phyloP scores from a whole-genome alignment of 2,797 vertebrate genomes.

The Masticophis lateralis region DNA sequence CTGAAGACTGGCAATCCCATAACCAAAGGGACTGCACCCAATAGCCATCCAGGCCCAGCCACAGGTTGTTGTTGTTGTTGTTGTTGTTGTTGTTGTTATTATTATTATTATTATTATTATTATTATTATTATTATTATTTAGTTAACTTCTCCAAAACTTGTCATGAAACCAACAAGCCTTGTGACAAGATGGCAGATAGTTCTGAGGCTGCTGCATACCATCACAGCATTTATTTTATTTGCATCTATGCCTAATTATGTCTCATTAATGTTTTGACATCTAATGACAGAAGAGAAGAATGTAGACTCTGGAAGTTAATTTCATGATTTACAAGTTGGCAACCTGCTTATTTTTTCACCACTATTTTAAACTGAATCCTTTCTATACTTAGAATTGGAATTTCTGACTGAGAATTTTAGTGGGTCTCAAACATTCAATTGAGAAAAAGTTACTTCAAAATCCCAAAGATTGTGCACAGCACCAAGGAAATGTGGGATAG shows the following conservation, averaged over 20 bases:
- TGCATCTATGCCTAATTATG: conserved; percentile 39
- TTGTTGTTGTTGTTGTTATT: too few relatives aligned
- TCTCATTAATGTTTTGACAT: conserved; percentile 34
- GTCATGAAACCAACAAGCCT: neutral
- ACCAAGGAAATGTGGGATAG: neutral
- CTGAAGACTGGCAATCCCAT: too few relatives aligned
- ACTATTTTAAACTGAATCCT: conserved; percentile 36
- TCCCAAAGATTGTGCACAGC: conserved; percentile 1
- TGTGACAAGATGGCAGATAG: neutral
- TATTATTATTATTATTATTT: too few relatives aligned
- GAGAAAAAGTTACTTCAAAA: conserved; percentile 23
- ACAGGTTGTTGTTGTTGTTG: too few relatives aligned
- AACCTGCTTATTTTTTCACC: conserved; percentile 20
- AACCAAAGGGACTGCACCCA: too few relatives aligned
- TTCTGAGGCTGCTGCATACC: neutral
- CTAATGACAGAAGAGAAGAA: conserved; percentile 24
- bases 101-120: too few relatives aligned
- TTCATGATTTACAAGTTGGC: conserved; percentile 19
- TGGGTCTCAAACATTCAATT: neutral
- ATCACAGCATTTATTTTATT: conserved; percentile 25
- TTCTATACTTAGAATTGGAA: conserved; percentile 35
- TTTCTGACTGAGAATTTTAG: conserved; percentile 28
- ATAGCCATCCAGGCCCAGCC: too few relatives aligned
- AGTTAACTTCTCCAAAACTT: neutral
- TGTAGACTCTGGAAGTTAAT: conserved; percentile 31